phyloP scores from a whole-genome alignment of 2,888 invertebrate genomes.

The Orchesella flavescens region DNA sequence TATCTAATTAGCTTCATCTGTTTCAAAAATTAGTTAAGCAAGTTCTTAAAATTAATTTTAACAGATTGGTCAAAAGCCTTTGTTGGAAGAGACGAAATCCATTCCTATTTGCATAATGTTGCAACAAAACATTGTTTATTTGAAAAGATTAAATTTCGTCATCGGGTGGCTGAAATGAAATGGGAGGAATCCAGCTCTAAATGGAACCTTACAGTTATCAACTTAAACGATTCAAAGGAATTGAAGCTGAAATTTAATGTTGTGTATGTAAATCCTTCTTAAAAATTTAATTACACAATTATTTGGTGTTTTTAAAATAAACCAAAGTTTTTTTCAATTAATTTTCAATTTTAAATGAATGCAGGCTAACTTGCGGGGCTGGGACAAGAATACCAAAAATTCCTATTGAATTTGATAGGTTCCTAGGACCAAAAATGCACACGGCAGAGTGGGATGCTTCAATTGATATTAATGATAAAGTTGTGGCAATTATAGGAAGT shows the following conservation, averaged over 20 bases:
- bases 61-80: slow-evolving; percentile 66
- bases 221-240: slow-evolving; percentile 17
- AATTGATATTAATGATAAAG: slow-evolving; percentile 54
- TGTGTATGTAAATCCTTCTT: slow-evolving; percentile 49
- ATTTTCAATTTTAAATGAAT: not conserved
- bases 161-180: slow-evolving; percentile 14
- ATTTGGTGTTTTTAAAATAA: not conserved
- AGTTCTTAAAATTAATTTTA: not conserved
- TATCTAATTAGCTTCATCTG: too few species aligned
- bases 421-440: slow-evolving; percentile 60
- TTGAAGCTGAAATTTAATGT: slow-evolving; percentile 53
- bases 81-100: slow-evolving; percentile 62
- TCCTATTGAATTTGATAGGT: slow-evolving; percentile 55
- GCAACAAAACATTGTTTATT: slow-evolving; percentile 66
- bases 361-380: slow-evolving; percentile 23
- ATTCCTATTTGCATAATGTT: slow-evolving; percentile 60
- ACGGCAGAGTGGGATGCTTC: slow-evolving; percentile 65
- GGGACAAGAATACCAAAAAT: slow-evolving; percentile 47
- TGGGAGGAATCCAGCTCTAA: slow-evolving; percentile 62
- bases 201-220: slow-evolving; percentile 48
- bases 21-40: not conserved
- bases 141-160: slow-evolving; percentile 58
- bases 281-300: not conserved
- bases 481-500: slow-evolving; percentile 65
- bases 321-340: not conserved